These are phyloP conservation scores for Epinephelus lanceolatus DNA, from an alignment of 2,113 vertebrate genomes.

Conservation along the genomic window DNA sequence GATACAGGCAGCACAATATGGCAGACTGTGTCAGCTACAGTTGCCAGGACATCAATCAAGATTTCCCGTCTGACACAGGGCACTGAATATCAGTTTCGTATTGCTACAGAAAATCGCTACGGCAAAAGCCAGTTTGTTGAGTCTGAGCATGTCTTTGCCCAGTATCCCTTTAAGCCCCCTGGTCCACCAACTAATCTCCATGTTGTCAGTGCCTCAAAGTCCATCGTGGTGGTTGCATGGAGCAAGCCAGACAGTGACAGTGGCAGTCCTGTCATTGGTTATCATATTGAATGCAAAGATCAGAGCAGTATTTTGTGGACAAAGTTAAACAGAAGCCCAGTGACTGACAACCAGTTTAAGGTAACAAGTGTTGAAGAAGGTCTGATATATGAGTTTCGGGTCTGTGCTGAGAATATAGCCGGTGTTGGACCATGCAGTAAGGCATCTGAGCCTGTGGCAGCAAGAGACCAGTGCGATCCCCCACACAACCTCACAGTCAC, in stretches of 20 bases:
- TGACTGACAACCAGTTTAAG: constrained; percentile 93
- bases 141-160: constrained; percentile 89
- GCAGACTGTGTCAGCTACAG: constrained; percentile 94
- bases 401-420: constrained; percentile 95
- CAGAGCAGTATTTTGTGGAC: constrained; percentile 98
- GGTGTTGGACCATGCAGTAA: constrained; percentile 96
- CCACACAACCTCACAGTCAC: constrained; percentile 93
- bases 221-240: constrained; percentile 93
- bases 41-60: constrained; percentile 97
- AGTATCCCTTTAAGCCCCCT: constrained; percentile 95
- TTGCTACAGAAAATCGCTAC: constrained; percentile 97
- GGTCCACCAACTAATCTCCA: constrained; percentile 89
- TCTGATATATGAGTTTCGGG: constrained; percentile 94
- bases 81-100: constrained; percentile 96
- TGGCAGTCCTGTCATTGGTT: constrained; percentile 92
- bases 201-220: constrained; percentile 92
- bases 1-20: constrained; percentile 93
- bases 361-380: constrained; percentile 95
- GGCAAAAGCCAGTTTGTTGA: constrained; percentile 92
- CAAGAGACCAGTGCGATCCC: constrained; percentile 96
- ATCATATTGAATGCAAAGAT: constrained; percentile 96
- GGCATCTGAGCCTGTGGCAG: constrained; percentile 91
- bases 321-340: constrained; percentile 92
- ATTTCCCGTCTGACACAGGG: constrained; percentile 90
- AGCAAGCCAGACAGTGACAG: constrained; percentile 93